These are phyloP conservation scores for Rhinogobio ventralis DNA, from an alignment of 2,797 vertebrate species.

Conservation along the genomic window DNA sequence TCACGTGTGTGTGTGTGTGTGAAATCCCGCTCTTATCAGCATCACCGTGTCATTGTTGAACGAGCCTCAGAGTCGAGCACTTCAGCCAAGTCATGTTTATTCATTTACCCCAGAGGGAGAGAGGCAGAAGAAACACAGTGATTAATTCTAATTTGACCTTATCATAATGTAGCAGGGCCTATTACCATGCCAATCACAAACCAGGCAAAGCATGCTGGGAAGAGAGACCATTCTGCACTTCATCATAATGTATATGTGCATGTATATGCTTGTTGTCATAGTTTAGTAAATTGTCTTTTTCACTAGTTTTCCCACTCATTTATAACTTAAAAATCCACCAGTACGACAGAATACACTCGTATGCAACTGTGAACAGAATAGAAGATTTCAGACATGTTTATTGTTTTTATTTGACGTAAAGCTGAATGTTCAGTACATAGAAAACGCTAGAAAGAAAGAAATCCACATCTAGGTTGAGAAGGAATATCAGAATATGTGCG, in stretches of 20 bases:
- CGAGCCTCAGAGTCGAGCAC: conserved; percentile 61
- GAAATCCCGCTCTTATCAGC: conserved; percentile 69
- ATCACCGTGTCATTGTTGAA: conserved; percentile 64
- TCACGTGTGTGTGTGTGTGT: not conserved
- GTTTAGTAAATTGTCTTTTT: not conserved
- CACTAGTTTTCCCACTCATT: not conserved
- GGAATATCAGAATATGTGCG: not conserved
- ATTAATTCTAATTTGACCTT: conserved; percentile 87
- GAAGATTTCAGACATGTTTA: not conserved
- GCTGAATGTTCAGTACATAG: not conserved
- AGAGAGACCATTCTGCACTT: not conserved
- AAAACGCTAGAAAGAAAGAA: not conserved
- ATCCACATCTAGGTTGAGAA: not conserved
- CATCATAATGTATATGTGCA: not conserved
- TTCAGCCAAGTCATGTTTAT: conserved; percentile 78
- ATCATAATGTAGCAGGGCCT: conserved; percentile 77
- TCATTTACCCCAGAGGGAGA: conserved; percentile 73
- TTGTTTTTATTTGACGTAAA: not conserved
- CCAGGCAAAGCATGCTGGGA: conserved; percentile 64
- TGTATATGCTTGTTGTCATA: not conserved
- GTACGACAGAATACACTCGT: not conserved
- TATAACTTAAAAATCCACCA: no score
- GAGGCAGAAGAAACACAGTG: conserved; percentile 72
- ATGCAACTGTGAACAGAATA: not conserved
- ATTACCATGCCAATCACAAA: conserved; percentile 81